Evolutionary conservation across 2,797 vertebrate genomes (phyloP), one percentile per base, ranked within the genome.

Genomic region (Gallinago stenura): DNA sequence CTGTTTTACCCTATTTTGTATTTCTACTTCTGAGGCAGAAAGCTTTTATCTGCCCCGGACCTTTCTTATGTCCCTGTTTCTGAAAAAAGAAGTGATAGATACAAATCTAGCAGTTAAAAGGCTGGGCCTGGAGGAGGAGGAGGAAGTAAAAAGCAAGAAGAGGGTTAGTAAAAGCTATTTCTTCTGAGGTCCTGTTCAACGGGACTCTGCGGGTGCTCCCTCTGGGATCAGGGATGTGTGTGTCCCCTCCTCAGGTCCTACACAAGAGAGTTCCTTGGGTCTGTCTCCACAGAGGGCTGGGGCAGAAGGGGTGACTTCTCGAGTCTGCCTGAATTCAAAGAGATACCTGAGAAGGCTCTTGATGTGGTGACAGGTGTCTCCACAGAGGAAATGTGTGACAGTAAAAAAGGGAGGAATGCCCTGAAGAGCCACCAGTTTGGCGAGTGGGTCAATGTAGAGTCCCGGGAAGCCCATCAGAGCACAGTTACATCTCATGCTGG

Each of bases 11-110:
- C 77, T 51, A 1, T 25, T 73, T 79, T 45, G 21, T 45, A 10
- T 68, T 66, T 73, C 83, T 15, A 11, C 65, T 91, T 94, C 69
- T 58, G 91, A 92, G 65, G 64, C 75, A 82, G 71, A 87, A 82
- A 60, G 78, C 61, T 94, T 82, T 95, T 85, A 89, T 95, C 90
- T 92, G 84, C 73, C 87, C 77, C 10, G 46, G 57, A 43, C 93
- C 87, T 45, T 33, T 78, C 82, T 91, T 31, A 64, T 18, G 62
- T 83, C 83, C 4, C 77, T 84, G 80, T 91, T 96, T 95, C 54
- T 89, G 92, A 41, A 37, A 9, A 90, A 53, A 95, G n/a, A 21
- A 88, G 43, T 21, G 68, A 15, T 80, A 95, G 90, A 93, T 96
- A 83, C 0, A 2, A 83, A 93, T 96, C 94, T 91, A 66, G 45